A percentile compares a stretch with the other conserved stretches of the same genome.
Evolutionary conservation across 2,888 invertebrate species (phyloP).

Genomic region (Hoplodrina ambigua): DNA sequence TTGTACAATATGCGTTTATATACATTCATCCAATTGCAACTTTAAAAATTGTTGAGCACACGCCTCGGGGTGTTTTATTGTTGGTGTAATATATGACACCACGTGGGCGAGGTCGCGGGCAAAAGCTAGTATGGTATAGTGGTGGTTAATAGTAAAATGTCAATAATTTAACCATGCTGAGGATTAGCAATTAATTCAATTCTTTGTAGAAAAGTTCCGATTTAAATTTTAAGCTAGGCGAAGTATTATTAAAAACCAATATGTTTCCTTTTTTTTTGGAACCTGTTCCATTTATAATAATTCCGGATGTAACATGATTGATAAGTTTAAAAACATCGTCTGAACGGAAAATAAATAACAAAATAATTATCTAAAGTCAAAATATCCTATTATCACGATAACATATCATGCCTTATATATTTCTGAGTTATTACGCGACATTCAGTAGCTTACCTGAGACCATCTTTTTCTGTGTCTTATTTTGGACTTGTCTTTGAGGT

Average conservation of each 20-base stretch:
- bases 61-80: too few species aligned
- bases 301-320: constrained; percentile 28
- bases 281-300: constrained; percentile 10
- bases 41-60: too few species aligned
- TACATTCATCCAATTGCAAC: too few species aligned
- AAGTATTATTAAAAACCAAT: not conserved
- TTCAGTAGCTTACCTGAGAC: constrained; percentile 93
- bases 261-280: not conserved
- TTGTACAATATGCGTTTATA: too few species aligned
- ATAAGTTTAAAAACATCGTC: constrained; percentile 12
- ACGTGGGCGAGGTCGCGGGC: too few species aligned
- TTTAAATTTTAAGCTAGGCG: too few species aligned
- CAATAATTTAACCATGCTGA: too few species aligned
- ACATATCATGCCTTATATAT: constrained; percentile 33
- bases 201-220: too few species aligned
- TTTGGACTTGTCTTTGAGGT: constrained; percentile 96
- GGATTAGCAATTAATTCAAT: too few species aligned
- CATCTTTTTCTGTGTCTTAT: constrained; percentile 97
- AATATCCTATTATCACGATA: constrained; percentile 30
- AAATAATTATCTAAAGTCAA: constrained; percentile 11
- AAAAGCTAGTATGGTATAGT: too few species aligned
- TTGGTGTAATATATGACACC: too few species aligned
- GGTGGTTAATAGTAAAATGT: too few species aligned
- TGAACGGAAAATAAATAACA: constrained; percentile 16
- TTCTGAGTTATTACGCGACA: constrained; percentile 24